Evolutionary conservation across 2,888 invertebrate species (phyloP), one percentile per base, ranked within the genome.

Genomic region (Halictus quadricinctus): DNA sequence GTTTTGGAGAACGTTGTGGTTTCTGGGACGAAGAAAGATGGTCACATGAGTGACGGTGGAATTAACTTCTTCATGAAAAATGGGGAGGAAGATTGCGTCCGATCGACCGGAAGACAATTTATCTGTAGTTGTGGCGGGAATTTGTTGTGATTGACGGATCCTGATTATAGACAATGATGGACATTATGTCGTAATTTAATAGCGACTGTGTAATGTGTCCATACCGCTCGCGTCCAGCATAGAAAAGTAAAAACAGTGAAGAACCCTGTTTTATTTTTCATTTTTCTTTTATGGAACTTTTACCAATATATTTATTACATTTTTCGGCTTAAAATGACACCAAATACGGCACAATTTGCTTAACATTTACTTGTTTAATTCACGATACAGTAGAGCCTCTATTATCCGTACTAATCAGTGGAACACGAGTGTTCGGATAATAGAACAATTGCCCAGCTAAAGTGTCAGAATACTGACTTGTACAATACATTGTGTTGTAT

Each of bases 31-130:
- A 29, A 41, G 36, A 69, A 41, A 36, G 66, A 41, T 69, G 66
- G 66, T 69, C 64, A 64, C 64, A 64, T 41, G 29, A 70, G 21
- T 21, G 29, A 43, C n/a, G 6, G 60, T 29, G 36, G 41, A 60
- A 58, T 64, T 76, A 58, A 70, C 36, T 60, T 82, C 75, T 74
- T 58, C 21, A 41, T 58, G 74, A 70, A 70, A 80, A 80, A 75
- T 80, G n/a, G 12, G 58, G 54, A 43, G 69, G 48, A 43, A 58
- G 69, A 80, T 69, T 75, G 70, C 29, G 15, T 64, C 10, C 29
- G 66, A 69, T 69, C 66, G 66, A 69, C 36, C 15, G 64, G 64
- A 64, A 64, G 29, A 64, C 29, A 64, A 64, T 64, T 29, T 64
- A 29, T 69, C 66, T 69, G 29, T 69, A 69, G 29, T 41, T 69